These are phyloP conservation scores for Zaprionus ornatus DNA, from an alignment of 1,140 invertebrate species.

Conservation along the genomic window DNA sequence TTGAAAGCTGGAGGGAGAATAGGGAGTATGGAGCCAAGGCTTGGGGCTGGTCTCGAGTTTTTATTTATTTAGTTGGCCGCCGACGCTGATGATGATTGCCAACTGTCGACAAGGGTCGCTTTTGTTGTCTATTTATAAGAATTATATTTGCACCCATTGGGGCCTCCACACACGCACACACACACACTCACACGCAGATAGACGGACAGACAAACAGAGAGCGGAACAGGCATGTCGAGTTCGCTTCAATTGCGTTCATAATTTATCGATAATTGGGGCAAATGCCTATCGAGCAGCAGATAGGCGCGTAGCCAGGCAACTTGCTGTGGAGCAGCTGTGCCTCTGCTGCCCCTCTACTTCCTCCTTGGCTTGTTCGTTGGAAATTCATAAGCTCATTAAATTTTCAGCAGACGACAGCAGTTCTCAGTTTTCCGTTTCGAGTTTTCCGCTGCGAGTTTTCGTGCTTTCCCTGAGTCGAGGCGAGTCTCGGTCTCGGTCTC, in stretches of 20 bases:
- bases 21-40: background rate
- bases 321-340: conserved; percentile 38
- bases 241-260: conserved; percentile 70
- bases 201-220: conserved; percentile 2
- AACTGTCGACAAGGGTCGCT: conserved; percentile 76
- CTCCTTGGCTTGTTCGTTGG: conserved; percentile 28
- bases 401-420: conserved; percentile 69
- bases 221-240: conserved; percentile 37
- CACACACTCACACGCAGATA: conserved; percentile 22
- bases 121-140: conserved; percentile 80
- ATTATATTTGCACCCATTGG: conserved; percentile 75
- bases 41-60: conserved; percentile 27
- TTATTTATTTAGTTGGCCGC: conserved; percentile 69
- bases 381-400: conserved; percentile 81
- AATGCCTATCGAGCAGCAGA: conserved; percentile 53
- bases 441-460: conserved; percentile 37
- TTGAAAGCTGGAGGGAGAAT: background rate
- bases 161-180: conserved; percentile 50
- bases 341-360: background rate
- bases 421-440: conserved; percentile 21
- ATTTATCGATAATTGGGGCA: conserved; percentile 77
- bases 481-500: background rate
- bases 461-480: background rate
- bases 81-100: conserved; percentile 56
- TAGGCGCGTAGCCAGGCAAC: conserved; percentile 30